Percentiles rank a stretch among this genome's conserved stretches.
These are phyloP conservation scores for Troides aeacus DNA, from an alignment of 2,888 invertebrate species.

Conservation along the genomic window DNA sequence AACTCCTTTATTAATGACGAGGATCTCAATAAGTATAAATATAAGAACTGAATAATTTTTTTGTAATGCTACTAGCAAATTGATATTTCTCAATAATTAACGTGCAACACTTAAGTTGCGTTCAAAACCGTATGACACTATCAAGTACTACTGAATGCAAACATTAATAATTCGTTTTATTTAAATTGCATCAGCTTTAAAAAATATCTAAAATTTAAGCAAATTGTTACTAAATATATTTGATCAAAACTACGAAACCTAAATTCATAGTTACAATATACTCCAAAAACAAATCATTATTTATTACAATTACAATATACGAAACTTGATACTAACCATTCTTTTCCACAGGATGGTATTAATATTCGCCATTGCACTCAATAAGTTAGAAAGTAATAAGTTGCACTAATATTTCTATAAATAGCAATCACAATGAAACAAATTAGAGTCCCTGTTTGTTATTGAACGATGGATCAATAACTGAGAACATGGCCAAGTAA, in stretches of 20 bases:
- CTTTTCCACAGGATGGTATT: slow-evolving; percentile 53
- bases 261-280: no score
- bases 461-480: slow-evolving; percentile 31
- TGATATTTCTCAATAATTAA: not conserved
- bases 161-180: not conserved
- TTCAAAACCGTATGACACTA: not conserved
- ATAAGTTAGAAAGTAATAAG: not conserved
- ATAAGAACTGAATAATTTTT: not conserved
- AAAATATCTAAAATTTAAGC: not conserved
- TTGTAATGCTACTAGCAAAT: not conserved
- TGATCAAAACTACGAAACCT: no score
- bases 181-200: no score
- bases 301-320: not conserved
- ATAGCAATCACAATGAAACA: slow-evolving; percentile 11
- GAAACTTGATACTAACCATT: slow-evolving; percentile 51
- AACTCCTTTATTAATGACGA: not conserved
- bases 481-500: slow-evolving; percentile 28
- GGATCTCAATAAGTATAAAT: not conserved
- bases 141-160: not conserved
- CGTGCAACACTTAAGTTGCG: slow-evolving; percentile 5
- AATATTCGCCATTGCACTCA: slow-evolving; percentile 54
- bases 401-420: slow-evolving; percentile 2
- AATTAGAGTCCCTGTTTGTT: slow-evolving; percentile 7
- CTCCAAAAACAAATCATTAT: no score
- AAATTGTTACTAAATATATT: not conserved